These are phyloP conservation scores for Reticulitermes speratus DNA, from an alignment of 1,140 invertebrate genomes.

Conservation along the genomic window DNA sequence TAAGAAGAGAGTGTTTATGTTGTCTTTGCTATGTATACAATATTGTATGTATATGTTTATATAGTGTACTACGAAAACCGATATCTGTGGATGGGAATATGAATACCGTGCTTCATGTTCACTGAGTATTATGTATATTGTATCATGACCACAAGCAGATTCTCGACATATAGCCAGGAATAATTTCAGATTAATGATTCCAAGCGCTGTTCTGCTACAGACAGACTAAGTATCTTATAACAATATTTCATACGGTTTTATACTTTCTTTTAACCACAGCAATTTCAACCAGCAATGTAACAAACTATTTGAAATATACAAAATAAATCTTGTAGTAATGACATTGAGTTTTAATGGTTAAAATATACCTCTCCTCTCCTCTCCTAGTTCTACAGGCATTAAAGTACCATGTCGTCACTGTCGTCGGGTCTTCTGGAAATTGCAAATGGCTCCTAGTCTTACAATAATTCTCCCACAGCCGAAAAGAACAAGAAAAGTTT, in stretches of 20 bases:
- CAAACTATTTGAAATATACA: constrained; percentile 22
- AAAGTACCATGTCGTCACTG: no score
- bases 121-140: not conserved
- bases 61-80: not conserved
- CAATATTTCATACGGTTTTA: not conserved
- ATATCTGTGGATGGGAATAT: not conserved
- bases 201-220: not conserved
- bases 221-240: not conserved
- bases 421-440: no score
- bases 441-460: no score
- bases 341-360: not conserved
- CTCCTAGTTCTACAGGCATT: no score
- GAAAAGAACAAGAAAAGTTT: no score
- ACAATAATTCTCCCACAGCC: no score
- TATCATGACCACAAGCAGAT: not conserved
- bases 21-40: constrained; percentile 31
- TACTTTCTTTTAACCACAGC: constrained; percentile 20
- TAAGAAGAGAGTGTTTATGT: constrained; percentile 32
- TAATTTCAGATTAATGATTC: constrained; percentile 2
- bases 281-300: constrained; percentile 24
- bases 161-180: constrained; percentile 5
- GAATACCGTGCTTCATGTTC: not conserved
- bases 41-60: constrained; percentile 32
- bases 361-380: not conserved
- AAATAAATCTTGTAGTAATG: constrained; percentile 27